Evolutionary conservation across 2,797 vertebrate species (phyloP), one percentile per base, ranked within the genome.

Genomic region (Orientallactaga sibirica): DNA sequence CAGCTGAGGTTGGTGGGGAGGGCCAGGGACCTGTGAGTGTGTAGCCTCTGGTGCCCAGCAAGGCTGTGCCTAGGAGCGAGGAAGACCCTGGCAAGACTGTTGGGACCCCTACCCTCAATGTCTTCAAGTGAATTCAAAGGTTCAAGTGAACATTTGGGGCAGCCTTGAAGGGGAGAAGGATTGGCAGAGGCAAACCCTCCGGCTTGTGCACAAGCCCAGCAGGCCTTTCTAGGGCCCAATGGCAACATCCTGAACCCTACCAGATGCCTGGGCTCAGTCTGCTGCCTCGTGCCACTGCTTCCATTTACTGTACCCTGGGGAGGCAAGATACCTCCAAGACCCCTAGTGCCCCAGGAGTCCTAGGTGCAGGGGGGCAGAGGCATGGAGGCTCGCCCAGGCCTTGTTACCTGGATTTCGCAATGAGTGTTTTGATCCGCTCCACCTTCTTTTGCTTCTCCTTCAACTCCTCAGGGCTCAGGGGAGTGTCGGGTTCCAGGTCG

Each of bases 391-490:
- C 24, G 3, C 48, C 29, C 22, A 62, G 24, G 58, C 78, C 88
- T 70, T 16, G 95, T 84, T 97, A 99, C 99, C 99, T 99, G 97
- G 99, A 99, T 98, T 99, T 99, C 97, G 99, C 99, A 91, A 99
- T 99, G 71, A 99, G 99, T 0, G 99, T 99, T 97, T 99, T 99
- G 98, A 99, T 99, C 86, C 99, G 98, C 90, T 99, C 99, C 96
- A 99, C 98, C 95, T 99, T 99, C 98, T 99, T 99, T 98, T 99
- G 99, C 97, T 99, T 99, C 97, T 99, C 99, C 96, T 98, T 99
- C 97, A 99, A 97, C 96, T 99, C 99, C 98, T 99, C 99, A 0
- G 99, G 99, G 95, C 99, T 99, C 61, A 99, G 98, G 1, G 99
- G 99, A 0, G 95, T 96, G 55, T 98, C 98, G 0, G 99, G 99